A percentile compares a stretch with the other conserved stretches of the same genome.
phyloP scores from a whole-genome alignment of 2,888 invertebrate species.

The Aphidius colemani region DNA sequence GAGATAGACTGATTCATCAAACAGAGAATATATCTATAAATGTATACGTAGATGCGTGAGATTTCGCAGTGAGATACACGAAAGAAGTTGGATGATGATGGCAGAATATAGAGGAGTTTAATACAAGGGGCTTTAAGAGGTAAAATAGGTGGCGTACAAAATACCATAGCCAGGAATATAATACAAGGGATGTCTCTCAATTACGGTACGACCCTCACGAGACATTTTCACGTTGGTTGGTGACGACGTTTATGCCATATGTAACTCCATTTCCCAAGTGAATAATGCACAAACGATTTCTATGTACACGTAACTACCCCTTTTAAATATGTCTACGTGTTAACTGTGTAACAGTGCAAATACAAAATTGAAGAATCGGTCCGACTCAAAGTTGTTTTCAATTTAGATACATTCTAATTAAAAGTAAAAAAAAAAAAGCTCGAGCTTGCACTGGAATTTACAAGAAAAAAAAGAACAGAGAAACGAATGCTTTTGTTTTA shows the following conservation, averaged over 20 bases:
- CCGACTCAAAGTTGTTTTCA: too few species aligned
- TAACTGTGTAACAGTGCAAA: conserved; percentile 13
- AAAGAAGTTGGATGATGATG: conserved; percentile 7
- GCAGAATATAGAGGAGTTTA: conserved; percentile 25
- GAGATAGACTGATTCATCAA: conserved; percentile 10
- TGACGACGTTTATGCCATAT: conserved; percentile 10
- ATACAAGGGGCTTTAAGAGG: conserved; percentile 11
- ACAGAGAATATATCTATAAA: neutral
- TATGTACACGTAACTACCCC: neutral
- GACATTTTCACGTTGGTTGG: conserved; percentile 13
- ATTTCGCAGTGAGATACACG: conserved; percentile 6
- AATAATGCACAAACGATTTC: conserved; percentile 3
- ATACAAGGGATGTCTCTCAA: conserved; percentile 35
- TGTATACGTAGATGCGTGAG: conserved; percentile 7
- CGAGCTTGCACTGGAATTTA: too few species aligned
- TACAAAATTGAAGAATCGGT: neutral
- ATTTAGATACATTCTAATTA: too few species aligned
- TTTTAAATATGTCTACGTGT: neutral
- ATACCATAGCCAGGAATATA: conserved; percentile 21
- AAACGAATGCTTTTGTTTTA: too few species aligned
- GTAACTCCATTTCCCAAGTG: conserved; percentile 9
- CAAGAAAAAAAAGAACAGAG: too few species aligned
- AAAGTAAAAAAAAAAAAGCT: too few species aligned
- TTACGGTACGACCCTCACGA: conserved; percentile 26
- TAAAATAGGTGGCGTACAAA: neutral